Conservation (phyloP, 2,888 invertebrate genomes). For the Ectemnius cavifrons region DNA sequence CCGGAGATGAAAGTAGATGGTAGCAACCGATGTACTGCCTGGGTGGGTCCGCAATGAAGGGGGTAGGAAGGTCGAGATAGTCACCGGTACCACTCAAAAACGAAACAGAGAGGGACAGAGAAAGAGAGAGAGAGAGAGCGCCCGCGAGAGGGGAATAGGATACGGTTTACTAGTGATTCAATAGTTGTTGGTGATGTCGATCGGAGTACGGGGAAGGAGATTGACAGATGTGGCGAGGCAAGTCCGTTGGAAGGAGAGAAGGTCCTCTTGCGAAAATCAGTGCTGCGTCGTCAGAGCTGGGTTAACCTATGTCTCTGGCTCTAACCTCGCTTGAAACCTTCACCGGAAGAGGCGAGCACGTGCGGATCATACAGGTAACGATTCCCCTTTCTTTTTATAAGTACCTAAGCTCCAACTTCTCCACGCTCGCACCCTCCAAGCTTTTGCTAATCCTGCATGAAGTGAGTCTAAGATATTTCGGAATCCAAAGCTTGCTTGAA, state of each 20-base stretch:
- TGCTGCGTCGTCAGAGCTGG: slow-evolving; percentile 35
- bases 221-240: slow-evolving; percentile 31
- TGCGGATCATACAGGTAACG: slow-evolving; percentile 55
- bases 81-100: background rate
- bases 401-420: too few species aligned
- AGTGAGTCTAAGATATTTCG: too few species aligned
- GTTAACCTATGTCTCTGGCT: slow-evolving; percentile 21
- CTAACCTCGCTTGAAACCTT: slow-evolving; percentile 30
- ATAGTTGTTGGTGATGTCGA: slow-evolving; percentile 47
- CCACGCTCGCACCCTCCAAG: too few species aligned
- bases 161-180: slow-evolving; percentile 40
- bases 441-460: too few species aligned
- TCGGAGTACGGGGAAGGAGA: slow-evolving; percentile 25
- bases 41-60: too few species aligned
- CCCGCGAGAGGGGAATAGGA: background rate
- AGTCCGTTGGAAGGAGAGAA: slow-evolving; percentile 14
- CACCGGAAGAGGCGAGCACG: slow-evolving; percentile 48
- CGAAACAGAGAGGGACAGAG: slow-evolving; percentile 13
- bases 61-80: too few species aligned
- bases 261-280: slow-evolving; percentile 43
- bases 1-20: too few species aligned
- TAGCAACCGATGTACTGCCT: too few species aligned
- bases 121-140: slow-evolving; percentile 1
- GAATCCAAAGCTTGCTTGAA: too few species aligned
- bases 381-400: background rate